These are phyloP conservation scores for Leucoraja erinaceus DNA, from an alignment of 2,113 vertebrate species.

Conservation along the genomic window DNA sequence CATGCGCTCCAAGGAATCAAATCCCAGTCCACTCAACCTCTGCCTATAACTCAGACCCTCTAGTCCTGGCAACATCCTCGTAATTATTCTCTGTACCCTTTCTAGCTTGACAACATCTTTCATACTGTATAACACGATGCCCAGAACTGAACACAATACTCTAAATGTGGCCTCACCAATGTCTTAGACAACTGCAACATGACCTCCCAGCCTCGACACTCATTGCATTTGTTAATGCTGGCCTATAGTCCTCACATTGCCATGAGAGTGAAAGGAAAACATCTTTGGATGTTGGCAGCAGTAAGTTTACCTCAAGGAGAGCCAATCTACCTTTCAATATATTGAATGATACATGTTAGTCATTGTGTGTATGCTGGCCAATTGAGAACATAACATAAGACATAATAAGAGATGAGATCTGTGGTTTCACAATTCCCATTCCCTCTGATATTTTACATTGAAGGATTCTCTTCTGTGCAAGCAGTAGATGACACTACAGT, in stretches of 20 bases:
- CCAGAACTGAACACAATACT: too few species aligned
- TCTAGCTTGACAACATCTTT: neutral
- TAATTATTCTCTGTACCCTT: too few species aligned
- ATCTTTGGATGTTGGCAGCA: neutral
- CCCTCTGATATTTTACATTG: neutral
- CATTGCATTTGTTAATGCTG: neutral
- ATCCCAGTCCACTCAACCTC: too few species aligned
- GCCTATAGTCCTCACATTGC: neutral
- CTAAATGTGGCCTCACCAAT: too few species aligned
- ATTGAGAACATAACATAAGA: neutral
- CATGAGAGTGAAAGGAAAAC: neutral
- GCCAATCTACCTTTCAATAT: neutral
- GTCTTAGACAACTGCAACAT: too few species aligned
- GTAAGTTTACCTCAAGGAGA: neutral
- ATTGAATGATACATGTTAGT: neutral
- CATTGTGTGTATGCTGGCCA: neutral
- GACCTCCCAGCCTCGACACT: too few species aligned
- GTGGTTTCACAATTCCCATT: neutral
- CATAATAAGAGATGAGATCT: neutral
- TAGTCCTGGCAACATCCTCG: too few species aligned
- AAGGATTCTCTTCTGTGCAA: neutral
- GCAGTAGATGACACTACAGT: too few species aligned
- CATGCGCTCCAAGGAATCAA: too few species aligned
- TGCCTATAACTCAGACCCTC: too few species aligned
- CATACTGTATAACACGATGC: too few species aligned